Evolutionary conservation across 1,140 invertebrate genomes (phyloP).

Genomic region (Lineus longissimus): DNA sequence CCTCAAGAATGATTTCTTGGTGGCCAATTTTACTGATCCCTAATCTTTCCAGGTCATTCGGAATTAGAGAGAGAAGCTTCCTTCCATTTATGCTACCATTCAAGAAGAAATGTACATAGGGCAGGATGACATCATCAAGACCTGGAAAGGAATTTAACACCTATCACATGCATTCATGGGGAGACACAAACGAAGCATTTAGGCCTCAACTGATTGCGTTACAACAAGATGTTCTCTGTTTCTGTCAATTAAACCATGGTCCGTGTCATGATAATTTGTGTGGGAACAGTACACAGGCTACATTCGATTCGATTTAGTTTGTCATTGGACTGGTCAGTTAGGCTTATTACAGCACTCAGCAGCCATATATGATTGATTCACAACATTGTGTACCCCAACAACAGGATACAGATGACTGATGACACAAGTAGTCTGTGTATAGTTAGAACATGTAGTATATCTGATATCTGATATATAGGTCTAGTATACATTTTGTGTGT

Average conservation of each 20-base stretch:
- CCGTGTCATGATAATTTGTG: too few species aligned
- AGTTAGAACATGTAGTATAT: too few species aligned
- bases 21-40: conserved; percentile 81
- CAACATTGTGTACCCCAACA: too few species aligned
- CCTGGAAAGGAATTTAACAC: conserved; percentile 57
- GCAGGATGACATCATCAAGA: conserved; percentile 73
- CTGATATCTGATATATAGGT: too few species aligned
- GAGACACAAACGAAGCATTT: background rate
- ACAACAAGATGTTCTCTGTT: background rate
- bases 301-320: too few species aligned
- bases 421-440: too few species aligned
- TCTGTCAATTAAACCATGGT: background rate
- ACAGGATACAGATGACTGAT: too few species aligned
- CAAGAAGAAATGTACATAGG: conserved; percentile 76
- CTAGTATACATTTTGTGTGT: too few species aligned
- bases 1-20: conserved; percentile 87
- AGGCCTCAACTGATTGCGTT: background rate
- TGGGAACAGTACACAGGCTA: too few species aligned
- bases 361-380: too few species aligned
- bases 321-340: too few species aligned
- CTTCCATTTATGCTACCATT: conserved; percentile 77
- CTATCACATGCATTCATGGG: background rate
- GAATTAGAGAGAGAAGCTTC: conserved; percentile 74
- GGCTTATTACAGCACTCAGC: too few species aligned
- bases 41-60: conserved; percentile 81